Evolutionary conservation across 2,113 vertebrate genomes (phyloP).

Genomic region (Paracanthobrama guichenoti): DNA sequence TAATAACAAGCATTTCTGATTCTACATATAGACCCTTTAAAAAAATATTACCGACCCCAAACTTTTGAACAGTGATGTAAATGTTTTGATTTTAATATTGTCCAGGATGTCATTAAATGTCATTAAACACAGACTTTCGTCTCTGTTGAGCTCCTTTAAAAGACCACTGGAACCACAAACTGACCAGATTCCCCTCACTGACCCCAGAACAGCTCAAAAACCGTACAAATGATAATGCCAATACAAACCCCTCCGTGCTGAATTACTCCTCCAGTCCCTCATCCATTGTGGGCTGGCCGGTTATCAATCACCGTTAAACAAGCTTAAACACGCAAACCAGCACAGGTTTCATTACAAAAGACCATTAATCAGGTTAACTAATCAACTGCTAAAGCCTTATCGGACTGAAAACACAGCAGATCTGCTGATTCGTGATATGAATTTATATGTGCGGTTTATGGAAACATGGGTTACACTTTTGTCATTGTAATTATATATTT

Average conservation of each 20-base stretch:
- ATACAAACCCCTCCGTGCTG: conserved; percentile 70
- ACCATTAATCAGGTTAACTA: conserved; percentile 15
- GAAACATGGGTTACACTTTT: not conserved
- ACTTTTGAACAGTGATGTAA: not conserved
- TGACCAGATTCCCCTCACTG: conserved; percentile 6
- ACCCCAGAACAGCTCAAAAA: conserved; percentile 59
- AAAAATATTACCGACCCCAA: not conserved
- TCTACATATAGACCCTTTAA: too few species aligned
- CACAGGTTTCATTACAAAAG: conserved; percentile 10
- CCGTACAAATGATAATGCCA: conserved; percentile 69
- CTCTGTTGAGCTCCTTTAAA: not conserved
- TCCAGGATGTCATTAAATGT: too few species aligned
- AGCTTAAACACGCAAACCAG: conserved; percentile 58
- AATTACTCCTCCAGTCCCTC: conserved; percentile 68
- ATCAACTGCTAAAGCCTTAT: not conserved
- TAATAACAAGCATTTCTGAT: too few species aligned
- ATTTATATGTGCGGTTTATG: not conserved
- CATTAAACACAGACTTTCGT: not conserved
- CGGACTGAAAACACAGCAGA: not conserved
- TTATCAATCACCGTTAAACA: conserved; percentile 67
- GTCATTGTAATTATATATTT: too few species aligned
- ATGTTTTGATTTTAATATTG: not conserved
- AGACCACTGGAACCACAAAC: conserved; percentile 17
- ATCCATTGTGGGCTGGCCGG: conserved; percentile 68
- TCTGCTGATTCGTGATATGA: not conserved